Conservation (phyloP, 2,888 invertebrate species). For the Lapara coniferarum region DNA sequence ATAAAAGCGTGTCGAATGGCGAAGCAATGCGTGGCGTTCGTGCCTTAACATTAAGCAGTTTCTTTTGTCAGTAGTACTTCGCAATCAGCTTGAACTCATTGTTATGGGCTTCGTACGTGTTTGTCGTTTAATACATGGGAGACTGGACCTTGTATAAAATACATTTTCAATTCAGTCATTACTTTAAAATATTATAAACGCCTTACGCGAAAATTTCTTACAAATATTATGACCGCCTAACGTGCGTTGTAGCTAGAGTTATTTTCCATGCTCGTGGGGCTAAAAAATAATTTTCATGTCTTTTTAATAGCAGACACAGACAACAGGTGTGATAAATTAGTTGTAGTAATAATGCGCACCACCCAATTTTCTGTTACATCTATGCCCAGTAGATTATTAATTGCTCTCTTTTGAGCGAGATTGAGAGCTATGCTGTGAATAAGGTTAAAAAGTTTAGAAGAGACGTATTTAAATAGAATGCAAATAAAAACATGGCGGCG, state of each 20-base stretch:
- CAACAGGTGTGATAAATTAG: too few relatives aligned
- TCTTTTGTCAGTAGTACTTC: conserved; percentile 62
- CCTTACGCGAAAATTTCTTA: not conserved
- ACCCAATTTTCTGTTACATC: too few relatives aligned
- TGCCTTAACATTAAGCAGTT: conserved; percentile 77
- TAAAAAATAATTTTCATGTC: too few relatives aligned
- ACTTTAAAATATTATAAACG: not conserved
- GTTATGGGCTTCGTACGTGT: conserved; percentile 11
- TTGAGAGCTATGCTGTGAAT: not conserved
- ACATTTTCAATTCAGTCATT: not conserved
- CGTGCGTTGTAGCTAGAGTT: too few relatives aligned
- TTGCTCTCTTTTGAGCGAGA: not conserved
- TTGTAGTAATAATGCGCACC: too few relatives aligned
- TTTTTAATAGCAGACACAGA: too few relatives aligned
- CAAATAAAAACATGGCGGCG: conserved; percentile 13
- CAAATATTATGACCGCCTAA: not conserved
- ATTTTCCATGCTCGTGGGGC: too few relatives aligned
- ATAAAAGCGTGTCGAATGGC: conserved; percentile 57
- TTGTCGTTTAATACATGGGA: not conserved
- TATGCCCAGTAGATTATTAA: too few relatives aligned
- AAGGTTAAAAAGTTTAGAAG: not conserved
- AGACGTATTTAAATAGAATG: conserved; percentile 13
- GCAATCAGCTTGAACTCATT: conserved; percentile 19
- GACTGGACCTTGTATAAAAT: conserved; percentile 1
- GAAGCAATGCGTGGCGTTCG: conserved; percentile 65